Evolutionary conservation across 2,113 vertebrate species (phyloP), one percentile per base, ranked within the genome.

Genomic region (Coturnix japonica): DNA sequence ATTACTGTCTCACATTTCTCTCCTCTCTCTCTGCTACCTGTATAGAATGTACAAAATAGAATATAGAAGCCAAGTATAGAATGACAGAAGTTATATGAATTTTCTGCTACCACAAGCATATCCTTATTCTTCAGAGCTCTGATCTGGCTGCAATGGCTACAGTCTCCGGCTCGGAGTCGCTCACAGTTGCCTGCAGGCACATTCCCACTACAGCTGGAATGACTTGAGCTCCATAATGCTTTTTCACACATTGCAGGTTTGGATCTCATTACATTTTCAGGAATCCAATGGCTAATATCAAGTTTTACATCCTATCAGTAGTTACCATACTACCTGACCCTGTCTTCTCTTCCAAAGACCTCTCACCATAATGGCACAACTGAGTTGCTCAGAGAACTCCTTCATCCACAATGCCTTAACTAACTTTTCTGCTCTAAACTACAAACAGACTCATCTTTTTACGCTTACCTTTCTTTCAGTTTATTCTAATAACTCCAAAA

Each of bases 61-160:
- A n/a, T n/a, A n/a, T n/a, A n/a, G n/a, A n/a, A n/a, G n/a, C 7
- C 23, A 78, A 61, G n/a, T 13, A 56, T 0, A 14, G 6, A 43
- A 66, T 15, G n/a, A 61, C 70, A 73, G 7, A 75, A 76, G 82
- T n/a, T 51, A 43, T 30, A 64, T 35, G 63, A 64, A 35, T 1
- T 1, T 7, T 9, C 33, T 73, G 13, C 21, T 12, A 16, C 30
- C 47, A 23, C 2, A 6, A 37, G 47, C 65, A 56, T 3, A 47
- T 47, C 30, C 25, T 23, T 31, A 19, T 22, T 22, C 41, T 65
- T 44, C 63, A 44, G 28, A 21, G 19, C 30, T 31, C 19, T 65
- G 41, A 44, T 22, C 30, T 15, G 6, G 31, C 64, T 44, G 25
- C 9, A 49, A 35, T 12, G 6, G 21, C 46, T 14, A 7, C 9